Percentiles rank a stretch among this genome's conserved stretches.
Evolutionary conservation across 2,113 vertebrate species (phyloP).

Genomic region (Poeciliopsis prolifica): DNA sequence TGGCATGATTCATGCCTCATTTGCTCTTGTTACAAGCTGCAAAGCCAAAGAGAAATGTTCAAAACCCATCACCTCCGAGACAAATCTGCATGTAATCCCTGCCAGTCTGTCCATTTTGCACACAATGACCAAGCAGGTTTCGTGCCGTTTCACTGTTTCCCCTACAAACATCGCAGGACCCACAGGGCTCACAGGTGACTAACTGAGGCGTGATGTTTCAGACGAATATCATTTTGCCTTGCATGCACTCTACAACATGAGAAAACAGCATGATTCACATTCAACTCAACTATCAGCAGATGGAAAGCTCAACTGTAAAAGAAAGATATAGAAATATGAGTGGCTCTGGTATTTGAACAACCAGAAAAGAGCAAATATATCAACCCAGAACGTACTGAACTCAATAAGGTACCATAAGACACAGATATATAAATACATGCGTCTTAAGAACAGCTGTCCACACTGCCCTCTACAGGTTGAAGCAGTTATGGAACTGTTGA

Average conservation of each 20-base stretch:
- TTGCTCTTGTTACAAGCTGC: background rate
- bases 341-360: no score
- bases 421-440: no score
- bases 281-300: background rate
- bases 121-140: background rate
- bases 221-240: background rate
- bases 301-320: background rate
- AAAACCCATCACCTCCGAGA: background rate
- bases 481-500: background rate
- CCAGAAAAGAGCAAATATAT: no score
- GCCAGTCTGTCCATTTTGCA: background rate
- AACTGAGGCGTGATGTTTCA: no score
- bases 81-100: background rate
- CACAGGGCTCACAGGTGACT: no score
- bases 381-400: no score
- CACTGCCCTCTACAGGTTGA: slow-evolving; percentile 1
- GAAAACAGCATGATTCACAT: background rate
- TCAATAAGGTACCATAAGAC: no score
- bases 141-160: background rate
- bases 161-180: background rate
- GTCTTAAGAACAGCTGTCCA: background rate
- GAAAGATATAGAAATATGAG: background rate
- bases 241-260: background rate
- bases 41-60: background rate
- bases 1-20: background rate